Base-by-base conservation (phyloP, 1,140 invertebrate genomes). In the Scylla paramamosain region DNA sequence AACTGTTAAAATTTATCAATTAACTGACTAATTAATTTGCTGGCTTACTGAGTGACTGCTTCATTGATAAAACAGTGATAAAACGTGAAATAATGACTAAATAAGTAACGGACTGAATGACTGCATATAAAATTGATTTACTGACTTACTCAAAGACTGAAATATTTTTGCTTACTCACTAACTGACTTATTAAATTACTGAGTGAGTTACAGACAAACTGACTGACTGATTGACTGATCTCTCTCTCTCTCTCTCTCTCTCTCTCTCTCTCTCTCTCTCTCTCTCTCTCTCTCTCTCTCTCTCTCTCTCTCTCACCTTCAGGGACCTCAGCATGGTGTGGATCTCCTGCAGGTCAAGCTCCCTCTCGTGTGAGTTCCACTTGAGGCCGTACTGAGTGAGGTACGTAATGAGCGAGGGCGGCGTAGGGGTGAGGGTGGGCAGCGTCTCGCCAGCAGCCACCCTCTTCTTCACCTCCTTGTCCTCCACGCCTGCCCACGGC, bases 331-430 rank as follows among this genome's bases (percentile, higher is more conserved):
- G 94, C 96, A 96, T 96, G 83, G 96, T 95, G 39, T 96, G 95
- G 29, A 96, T 96, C 84, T 96, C 96, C 14, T 96, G 95, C 16
- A 96, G 94, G 91, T 96, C 96, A 16, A 96, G 94, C 28, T 96
- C 96, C 86, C 96, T 95, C 83, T 96, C 96, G 45, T 96, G 93
- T 4, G 96, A 88, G 87, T 96, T 96, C 93, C 95, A 95, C 82
- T 96, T 96, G 46, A 96, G 91, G 8, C 96, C 96, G 52, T 96
- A 96, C 83, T 96, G 92, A 0, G 96, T 96, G 77, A 96, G 96
- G 94, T 96, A 96, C 28, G 94, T 92, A 93, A 96, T 93, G 32
- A 96, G 94, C 16, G 96, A 96, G 29, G 96, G 96, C 8, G 94
- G 82, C 8, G 90, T 59, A 3, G 91, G 93, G 45, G 90, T 95